Evolutionary conservation across 2,113 vertebrate species (phyloP).

Genomic region (Euleptes europaea): DNA sequence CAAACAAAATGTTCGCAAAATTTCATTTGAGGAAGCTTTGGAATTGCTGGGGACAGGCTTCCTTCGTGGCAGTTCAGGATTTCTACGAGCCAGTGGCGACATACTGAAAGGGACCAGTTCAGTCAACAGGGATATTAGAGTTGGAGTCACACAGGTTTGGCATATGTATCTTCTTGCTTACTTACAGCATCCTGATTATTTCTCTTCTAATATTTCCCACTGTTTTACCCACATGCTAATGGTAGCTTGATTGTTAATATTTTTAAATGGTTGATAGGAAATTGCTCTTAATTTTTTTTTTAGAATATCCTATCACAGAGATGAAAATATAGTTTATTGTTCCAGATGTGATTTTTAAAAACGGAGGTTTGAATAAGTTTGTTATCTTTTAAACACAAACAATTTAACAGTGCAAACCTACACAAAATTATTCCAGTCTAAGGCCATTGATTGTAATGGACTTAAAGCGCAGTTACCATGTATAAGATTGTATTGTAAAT

Average conservation of each 20-base stretch:
- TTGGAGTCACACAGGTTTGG: slow-evolving; percentile 91
- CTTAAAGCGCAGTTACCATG: too few relatives aligned
- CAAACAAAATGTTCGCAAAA: slow-evolving; percentile 73
- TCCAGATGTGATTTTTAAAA: not conserved
- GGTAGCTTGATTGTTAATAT: not conserved
- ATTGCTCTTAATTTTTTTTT: not conserved
- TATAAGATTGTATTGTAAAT: too few relatives aligned
- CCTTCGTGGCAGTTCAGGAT: slow-evolving; percentile 86
- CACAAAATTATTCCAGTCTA: too few relatives aligned
- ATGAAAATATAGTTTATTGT: not conserved
- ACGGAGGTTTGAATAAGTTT: not conserved
- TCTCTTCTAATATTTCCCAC: not conserved
- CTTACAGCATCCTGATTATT: not conserved
- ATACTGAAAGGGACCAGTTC: slow-evolving; percentile 91
- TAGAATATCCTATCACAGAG: not conserved
- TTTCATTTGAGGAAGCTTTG: slow-evolving; percentile 86
- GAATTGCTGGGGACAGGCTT: slow-evolving; percentile 89
- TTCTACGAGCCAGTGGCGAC: slow-evolving; percentile 90
- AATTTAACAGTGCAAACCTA: too few relatives aligned
- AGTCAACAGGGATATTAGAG: slow-evolving; percentile 85
- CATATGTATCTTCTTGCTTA: slow-evolving; percentile 3
- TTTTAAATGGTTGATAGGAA: not conserved
- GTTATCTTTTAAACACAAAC: not conserved
- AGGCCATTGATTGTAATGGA: too few relatives aligned
- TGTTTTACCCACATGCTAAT: not conserved